Evolutionary conservation across 2,113 vertebrate species (phyloP), one percentile per base, ranked within the genome.

Genomic region (Triplophysa siluroides): DNA sequence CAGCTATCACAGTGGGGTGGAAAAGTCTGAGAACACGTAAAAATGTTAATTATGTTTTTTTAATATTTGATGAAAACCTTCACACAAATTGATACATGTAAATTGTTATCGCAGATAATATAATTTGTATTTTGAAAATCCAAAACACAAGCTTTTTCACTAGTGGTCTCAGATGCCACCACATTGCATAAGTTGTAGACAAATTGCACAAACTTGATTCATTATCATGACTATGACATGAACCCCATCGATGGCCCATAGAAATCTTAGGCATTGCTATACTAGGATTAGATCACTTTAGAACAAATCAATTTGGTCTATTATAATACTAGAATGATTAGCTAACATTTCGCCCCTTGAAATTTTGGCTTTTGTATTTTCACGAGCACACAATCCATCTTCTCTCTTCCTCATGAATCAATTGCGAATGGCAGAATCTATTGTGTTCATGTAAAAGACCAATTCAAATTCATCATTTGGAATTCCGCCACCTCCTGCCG

Each of bases 351-450:
- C 10, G 69, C 67, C 75, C 75, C 81, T 81, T 85, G n/a, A 84
- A 85, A 89, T 85, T 85, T 66, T 54, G 18, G 80, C 54, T 80
- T 81, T 88, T 84, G 33, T 75, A 83, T 79, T 89, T 83, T 88
- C 88, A 86, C 68, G 81, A 91, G 90, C 90, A 92, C 90, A 91
- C 88, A 45, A 83, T 78, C 84, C 81, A 89, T 88, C 81, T 86
- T 90, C 68, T 90, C 81, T 89, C 88, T 85, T 88, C 88, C 82
- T 88, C 86, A 81, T 85, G 92, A 89, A 94, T 91, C 89, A 86
- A 89, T 84, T 88, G 92, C 93, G 95, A 97, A 98, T 96, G 95
- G 94, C 95, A 97, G 96, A 96, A 96, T 97, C 95, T 97, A 95
- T 96, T 96, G 86, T 92, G 93, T 74, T 87, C 86, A 88, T 85